Conservation (phyloP, 2,113 vertebrate species). For the Forbesichthys agassizii region DNA sequence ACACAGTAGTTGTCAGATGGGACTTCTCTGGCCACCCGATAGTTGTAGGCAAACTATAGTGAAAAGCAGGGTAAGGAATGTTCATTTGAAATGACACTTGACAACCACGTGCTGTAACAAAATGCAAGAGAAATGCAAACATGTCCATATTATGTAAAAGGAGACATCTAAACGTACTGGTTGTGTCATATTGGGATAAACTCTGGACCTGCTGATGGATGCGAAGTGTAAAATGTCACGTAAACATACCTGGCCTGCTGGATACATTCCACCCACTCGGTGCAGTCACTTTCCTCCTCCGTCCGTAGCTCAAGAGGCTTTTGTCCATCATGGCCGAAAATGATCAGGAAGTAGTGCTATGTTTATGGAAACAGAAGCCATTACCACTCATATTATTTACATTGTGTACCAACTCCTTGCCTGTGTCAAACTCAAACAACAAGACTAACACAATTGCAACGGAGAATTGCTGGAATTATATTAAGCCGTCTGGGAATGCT, state of each 20-base stretch:
- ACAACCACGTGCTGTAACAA: no score
- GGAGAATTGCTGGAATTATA: no score
- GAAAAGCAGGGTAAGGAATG: no score
- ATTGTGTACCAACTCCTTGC: background rate
- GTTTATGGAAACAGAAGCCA: constrained; percentile 21
- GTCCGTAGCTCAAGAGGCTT: constrained; percentile 93
- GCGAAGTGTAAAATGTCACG: background rate
- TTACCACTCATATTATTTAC: background rate
- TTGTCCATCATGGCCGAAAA: constrained; percentile 95
- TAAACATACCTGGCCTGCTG: constrained; percentile 88
- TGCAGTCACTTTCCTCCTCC: constrained; percentile 89
- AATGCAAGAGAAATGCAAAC: background rate
- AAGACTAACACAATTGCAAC: background rate
- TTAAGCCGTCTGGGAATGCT: no score
- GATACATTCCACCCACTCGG: constrained; percentile 95
- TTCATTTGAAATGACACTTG: no score
- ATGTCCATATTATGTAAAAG: background rate
- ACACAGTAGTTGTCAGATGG: constrained; percentile 21
- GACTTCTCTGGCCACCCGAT: background rate
- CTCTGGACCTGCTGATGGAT: background rate
- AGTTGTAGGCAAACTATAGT: no score
- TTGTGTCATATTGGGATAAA: background rate
- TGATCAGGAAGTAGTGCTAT: constrained; percentile 92
- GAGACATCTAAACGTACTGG: background rate
- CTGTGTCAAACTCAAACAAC: background rate